Evolutionary conservation across 2,113 vertebrate species (phyloP).

Genomic region (Oryzias celebensis): DNA sequence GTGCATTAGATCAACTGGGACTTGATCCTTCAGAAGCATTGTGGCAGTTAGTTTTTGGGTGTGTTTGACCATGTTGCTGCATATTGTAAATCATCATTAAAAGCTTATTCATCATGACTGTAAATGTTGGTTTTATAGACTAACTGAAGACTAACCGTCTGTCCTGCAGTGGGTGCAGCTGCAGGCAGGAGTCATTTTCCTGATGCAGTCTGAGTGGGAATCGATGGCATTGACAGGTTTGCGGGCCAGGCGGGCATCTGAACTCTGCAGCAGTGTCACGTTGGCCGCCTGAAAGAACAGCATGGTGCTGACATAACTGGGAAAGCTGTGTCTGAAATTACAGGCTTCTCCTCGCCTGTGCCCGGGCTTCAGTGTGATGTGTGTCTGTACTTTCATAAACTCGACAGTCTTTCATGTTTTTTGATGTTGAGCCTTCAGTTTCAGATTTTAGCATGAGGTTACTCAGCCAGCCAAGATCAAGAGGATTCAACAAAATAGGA

Average conservation of each 20-base stretch:
- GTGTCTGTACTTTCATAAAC: background rate
- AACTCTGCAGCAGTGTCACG: constrained; percentile 32
- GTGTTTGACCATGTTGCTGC: no score
- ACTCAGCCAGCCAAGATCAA: background rate
- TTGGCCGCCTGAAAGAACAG: constrained; percentile 24
- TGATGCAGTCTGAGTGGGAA: constrained; percentile 22
- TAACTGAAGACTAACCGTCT: no score
- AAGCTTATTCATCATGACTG: no score
- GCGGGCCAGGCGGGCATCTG: constrained; percentile 15
- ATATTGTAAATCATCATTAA: no score
- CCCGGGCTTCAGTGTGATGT: background rate
- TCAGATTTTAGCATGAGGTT: background rate
- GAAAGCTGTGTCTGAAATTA: constrained; percentile 44
- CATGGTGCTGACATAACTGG: constrained; percentile 36
- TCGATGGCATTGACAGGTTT: constrained; percentile 37
- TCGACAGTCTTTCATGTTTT: background rate
- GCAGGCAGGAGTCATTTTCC: constrained; percentile 20
- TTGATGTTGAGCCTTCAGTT: background rate
- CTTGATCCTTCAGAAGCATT: no score
- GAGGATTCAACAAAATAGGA: background rate
- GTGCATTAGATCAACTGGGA: no score
- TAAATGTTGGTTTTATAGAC: no score
- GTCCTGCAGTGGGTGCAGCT: constrained; percentile 9
- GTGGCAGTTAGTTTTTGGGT: no score
- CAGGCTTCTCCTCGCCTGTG: constrained; percentile 35